phyloP scores from a whole-genome alignment of 2,888 invertebrate genomes.

The Selenia dentaria region DNA sequence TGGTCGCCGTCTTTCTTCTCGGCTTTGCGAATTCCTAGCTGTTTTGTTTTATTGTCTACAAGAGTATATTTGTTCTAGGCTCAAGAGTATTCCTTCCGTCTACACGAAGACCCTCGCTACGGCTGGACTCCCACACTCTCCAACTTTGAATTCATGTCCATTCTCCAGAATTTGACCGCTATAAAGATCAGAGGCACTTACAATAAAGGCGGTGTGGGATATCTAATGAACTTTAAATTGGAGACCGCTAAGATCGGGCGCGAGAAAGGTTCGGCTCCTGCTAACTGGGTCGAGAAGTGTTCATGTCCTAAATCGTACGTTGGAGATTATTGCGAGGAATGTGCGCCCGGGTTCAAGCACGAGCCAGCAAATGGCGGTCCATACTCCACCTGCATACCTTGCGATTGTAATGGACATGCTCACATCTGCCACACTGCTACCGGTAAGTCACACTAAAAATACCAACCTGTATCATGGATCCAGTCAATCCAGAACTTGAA shows the following conservation, averaged over 20 bases:
- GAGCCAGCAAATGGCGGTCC: constrained; percentile 96
- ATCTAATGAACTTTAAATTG: constrained; percentile 94
- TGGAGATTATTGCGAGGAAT: constrained; percentile 98
- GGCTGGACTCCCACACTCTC: constrained; percentile 97
- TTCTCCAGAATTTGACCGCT: constrained; percentile 96
- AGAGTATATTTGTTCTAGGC: constrained; percentile 67
- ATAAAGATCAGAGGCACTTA: constrained; percentile 98
- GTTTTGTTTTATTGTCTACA: background rate
- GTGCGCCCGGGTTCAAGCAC: constrained; percentile 97
- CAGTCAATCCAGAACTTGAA: too few relatives aligned
- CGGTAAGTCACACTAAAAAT: constrained; percentile 70
- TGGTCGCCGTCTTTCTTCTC: background rate
- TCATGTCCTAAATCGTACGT: constrained; percentile 94
- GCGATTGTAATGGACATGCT: constrained; percentile 98
- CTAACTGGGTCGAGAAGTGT: constrained; percentile 97
- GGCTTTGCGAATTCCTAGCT: background rate
- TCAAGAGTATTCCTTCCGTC: constrained; percentile 92
- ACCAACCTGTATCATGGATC: too few relatives aligned
- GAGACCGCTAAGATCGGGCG: constrained; percentile 94
- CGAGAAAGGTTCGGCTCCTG: constrained; percentile 86
- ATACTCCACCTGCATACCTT: constrained; percentile 97
- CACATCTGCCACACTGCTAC: constrained; percentile 98
- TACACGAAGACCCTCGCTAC: constrained; percentile 96
- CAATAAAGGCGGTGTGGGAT: constrained; percentile 92
- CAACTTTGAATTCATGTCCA: constrained; percentile 95